These are phyloP conservation scores for Gallinago nigripennis DNA, from an alignment of 2,797 vertebrate species.

Conservation along the genomic window DNA sequence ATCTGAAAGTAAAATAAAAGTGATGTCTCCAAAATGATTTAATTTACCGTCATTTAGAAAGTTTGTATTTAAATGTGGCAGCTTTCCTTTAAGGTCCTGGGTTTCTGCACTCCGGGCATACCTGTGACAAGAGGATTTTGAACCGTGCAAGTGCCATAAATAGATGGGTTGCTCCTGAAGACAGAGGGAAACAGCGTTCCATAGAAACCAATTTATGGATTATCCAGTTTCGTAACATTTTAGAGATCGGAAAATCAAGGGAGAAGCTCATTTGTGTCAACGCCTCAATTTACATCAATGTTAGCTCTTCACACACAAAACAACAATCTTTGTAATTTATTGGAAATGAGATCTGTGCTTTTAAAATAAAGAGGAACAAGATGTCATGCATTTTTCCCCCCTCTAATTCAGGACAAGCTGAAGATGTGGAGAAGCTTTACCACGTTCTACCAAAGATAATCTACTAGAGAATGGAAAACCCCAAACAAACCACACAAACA, in stretches of 20 bases:
- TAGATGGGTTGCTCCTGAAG: neutral
- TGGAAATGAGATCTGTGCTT: neutral
- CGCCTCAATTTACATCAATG: rapidly evolving
- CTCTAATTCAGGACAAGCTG: too few species aligned
- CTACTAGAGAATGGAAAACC: neutral
- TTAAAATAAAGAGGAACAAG: neutral
- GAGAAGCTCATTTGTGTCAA: neutral
- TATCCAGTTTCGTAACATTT: neutral
- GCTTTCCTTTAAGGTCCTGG: neutral
- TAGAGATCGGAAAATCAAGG: neutral
- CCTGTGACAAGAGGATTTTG: neutral
- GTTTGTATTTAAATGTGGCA: neutral
- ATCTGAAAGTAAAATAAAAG: neutral
- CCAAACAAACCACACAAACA: neutral
- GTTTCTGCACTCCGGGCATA: neutral
- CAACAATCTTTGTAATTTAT: neutral
- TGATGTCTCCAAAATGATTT: neutral
- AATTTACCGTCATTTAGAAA: neutral
- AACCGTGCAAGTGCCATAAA: neutral
- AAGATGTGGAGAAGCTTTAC: too few species aligned
- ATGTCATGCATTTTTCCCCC: neutral
- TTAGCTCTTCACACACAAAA: neutral
- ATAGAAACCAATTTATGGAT: neutral
- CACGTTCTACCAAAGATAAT: neutral
- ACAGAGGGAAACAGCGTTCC: neutral